Evolutionary conservation across 2,888 invertebrate genomes (phyloP).

Genomic region (Hybos culiciformis): DNA sequence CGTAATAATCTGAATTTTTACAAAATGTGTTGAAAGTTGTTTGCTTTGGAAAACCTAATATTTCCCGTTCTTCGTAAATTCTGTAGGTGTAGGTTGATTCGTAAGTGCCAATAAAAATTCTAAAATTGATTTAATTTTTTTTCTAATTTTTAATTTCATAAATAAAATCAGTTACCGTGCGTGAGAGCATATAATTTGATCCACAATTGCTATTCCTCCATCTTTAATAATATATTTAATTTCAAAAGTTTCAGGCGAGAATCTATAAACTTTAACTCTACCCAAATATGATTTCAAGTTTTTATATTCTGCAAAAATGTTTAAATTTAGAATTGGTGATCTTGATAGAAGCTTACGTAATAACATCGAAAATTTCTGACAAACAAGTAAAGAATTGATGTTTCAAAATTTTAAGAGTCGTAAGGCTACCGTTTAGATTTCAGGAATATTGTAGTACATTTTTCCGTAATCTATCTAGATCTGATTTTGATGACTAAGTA

Average conservation of each 20-base stretch:
- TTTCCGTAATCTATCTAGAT: no score
- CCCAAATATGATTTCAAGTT: constrained; percentile 26
- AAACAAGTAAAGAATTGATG: no score
- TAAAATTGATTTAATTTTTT: background rate
- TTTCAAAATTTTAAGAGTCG: no score
- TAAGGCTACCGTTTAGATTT: no score
- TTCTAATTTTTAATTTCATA: background rate
- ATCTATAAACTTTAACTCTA: constrained; percentile 24
- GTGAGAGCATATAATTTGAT: constrained; percentile 89
- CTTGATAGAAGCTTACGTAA: no score
- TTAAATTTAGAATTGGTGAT: background rate
- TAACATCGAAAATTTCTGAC: no score
- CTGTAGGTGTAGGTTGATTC: constrained; percentile 94
- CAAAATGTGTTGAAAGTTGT: constrained; percentile 71
- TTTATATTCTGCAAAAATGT: constrained; percentile 22
- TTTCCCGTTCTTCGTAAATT: constrained; percentile 95
- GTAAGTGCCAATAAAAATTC: constrained; percentile 76
- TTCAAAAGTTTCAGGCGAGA: constrained; percentile 23
- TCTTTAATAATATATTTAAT: constrained; percentile 40
- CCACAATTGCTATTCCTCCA: constrained; percentile 83
- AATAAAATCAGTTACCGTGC: constrained; percentile 40
- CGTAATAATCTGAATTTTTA: constrained; percentile 41
- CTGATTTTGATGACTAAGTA: no score
- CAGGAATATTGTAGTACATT: constrained; percentile 10
- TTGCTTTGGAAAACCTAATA: constrained; percentile 66